Evolutionary conservation across 1,140 invertebrate genomes (phyloP).

Genomic region (Drosophila bipectinata): DNA sequence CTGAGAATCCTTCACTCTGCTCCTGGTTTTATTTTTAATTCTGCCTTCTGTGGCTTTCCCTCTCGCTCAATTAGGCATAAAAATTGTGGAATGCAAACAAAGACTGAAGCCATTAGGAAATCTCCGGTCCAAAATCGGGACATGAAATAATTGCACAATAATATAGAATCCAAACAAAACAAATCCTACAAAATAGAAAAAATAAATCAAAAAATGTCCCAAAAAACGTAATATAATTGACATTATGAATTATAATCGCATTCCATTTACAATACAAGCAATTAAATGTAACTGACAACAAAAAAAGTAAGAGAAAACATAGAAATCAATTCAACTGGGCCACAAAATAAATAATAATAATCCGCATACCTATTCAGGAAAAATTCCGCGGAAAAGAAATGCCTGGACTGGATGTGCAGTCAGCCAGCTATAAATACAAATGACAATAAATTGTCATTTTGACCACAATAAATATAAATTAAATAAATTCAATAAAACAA

Average conservation of each 20-base stretch:
- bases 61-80: constrained; percentile 17
- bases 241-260: constrained; percentile 47
- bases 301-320: constrained; percentile 28
- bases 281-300: constrained; percentile 55
- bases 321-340: constrained; percentile 41
- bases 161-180: constrained; percentile 4
- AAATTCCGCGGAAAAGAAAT: constrained; percentile 11
- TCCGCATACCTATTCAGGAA: constrained; percentile 14
- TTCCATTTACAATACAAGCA: constrained; percentile 27
- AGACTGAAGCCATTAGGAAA: neutral
- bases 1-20: constrained; percentile 5
- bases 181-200: neutral
- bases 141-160: neutral
- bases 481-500: constrained; percentile 69
- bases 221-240: constrained; percentile 32
- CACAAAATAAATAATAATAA: constrained; percentile 53
- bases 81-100: constrained; percentile 30
- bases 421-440: constrained; percentile 63
- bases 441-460: constrained; percentile 73
- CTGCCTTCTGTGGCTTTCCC: constrained; percentile 11
- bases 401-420: constrained; percentile 26
- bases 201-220: constrained; percentile 39
- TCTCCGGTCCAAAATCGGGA: no score
- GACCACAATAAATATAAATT: constrained; percentile 67
- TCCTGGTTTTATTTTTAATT: neutral